phyloP scores from a whole-genome alignment of 2,797 vertebrate genomes.

The Alca torda region DNA sequence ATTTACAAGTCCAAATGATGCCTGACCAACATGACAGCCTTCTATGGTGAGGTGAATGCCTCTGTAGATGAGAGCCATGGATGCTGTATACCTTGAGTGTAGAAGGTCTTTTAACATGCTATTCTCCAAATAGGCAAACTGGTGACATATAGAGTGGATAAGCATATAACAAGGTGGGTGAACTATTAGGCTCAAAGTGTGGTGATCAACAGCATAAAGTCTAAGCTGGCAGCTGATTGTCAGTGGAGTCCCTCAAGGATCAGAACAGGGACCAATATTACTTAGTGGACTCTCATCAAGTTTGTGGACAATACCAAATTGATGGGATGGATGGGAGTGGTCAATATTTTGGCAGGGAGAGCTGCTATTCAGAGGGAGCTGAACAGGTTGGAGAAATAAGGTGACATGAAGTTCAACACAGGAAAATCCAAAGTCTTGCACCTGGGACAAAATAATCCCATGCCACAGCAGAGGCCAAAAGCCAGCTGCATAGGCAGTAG shows the following conservation, averaged over 20 bases:
- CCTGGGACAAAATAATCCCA: not conserved
- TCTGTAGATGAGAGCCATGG: not conserved
- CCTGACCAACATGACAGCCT: not conserved
- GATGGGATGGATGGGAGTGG: not conserved
- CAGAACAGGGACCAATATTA: not conserved
- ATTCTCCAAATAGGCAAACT: not conserved
- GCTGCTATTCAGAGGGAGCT: not conserved
- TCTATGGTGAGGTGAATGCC: not conserved
- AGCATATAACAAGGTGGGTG: not conserved
- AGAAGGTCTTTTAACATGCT: not conserved
- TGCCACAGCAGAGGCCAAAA: not conserved
- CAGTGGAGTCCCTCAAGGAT: not conserved
- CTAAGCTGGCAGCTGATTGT: not conserved
- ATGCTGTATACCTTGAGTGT: not conserved
- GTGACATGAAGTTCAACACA: not conserved
- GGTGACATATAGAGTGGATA: not conserved
- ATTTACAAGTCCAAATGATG: not conserved
- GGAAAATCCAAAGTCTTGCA: not conserved
- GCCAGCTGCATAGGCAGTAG: not conserved
- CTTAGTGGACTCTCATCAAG: not conserved
- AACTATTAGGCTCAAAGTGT: not conserved
- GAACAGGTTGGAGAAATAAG: not conserved
- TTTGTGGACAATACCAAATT: not conserved
- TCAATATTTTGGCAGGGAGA: not conserved
- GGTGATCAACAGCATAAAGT: not conserved